phyloP scores from a whole-genome alignment of 1,140 invertebrate genomes.

The Orchestia grillus region DNA sequence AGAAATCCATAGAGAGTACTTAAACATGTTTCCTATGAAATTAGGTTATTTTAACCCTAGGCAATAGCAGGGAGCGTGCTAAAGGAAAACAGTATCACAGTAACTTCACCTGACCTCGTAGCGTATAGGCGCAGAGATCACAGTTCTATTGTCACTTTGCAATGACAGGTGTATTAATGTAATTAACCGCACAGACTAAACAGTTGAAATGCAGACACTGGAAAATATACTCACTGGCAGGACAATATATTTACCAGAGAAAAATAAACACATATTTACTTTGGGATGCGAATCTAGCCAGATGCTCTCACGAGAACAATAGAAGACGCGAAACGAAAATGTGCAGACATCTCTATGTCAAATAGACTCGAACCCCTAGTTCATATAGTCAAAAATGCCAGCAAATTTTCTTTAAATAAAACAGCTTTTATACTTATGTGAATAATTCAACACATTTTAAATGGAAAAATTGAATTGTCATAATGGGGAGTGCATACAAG shows the following conservation, averaged over 20 bases:
- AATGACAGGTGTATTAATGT: background rate
- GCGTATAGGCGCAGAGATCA: background rate
- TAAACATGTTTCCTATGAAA: too few species aligned
- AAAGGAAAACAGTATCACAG: background rate
- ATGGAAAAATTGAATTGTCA: too few species aligned
- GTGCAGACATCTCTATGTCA: background rate
- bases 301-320: background rate
- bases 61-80: too few species aligned
- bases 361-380: background rate
- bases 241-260: background rate
- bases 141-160: background rate
- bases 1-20: background rate
- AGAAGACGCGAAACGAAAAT: background rate
- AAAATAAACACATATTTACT: background rate
- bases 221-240: background rate
- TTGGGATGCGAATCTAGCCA: background rate
- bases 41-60: too few species aligned
- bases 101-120: background rate
- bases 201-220: background rate
- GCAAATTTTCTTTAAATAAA: too few species aligned
- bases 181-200: background rate
- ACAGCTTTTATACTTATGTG: too few species aligned
- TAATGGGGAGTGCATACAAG: too few species aligned
- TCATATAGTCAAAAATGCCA: too few species aligned
- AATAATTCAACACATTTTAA: too few species aligned